Percentiles rank a stretch among this genome's conserved stretches.
Evolutionary conservation across 2,113 vertebrate species (phyloP).

Genomic region (Pyrgilauda ruficollis): DNA sequence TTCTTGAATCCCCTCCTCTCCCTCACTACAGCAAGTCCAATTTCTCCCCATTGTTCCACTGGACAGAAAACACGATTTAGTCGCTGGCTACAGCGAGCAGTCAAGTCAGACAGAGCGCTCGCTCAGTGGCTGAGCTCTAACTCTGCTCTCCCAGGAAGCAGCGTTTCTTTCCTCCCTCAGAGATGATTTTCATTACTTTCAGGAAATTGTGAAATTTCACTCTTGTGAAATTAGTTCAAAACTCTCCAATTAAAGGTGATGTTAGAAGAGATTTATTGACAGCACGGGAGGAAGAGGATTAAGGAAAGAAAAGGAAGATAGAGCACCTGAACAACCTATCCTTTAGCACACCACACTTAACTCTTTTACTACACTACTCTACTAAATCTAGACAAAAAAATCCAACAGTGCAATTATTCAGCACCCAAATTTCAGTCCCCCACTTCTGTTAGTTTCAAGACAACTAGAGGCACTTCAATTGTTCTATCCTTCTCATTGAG

Average conservation of each 20-base stretch:
- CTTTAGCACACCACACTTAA: not conserved
- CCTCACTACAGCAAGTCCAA: not conserved
- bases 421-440: not conserved
- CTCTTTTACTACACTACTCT: not conserved
- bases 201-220: not conserved
- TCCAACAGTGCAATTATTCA: not conserved
- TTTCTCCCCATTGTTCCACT: not conserved
- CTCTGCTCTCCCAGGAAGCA: not conserved
- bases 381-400: not conserved
- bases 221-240: not conserved
- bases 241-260: not conserved
- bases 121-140: not conserved
- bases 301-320: constrained; percentile 1
- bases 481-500: not conserved
- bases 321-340: not conserved
- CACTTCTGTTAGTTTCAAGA: not conserved
- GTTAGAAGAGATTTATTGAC: not conserved
- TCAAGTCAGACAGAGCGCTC: accelerated
- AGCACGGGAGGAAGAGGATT: not conserved
- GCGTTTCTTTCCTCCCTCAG: not conserved
- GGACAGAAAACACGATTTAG: not conserved
- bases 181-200: not conserved
- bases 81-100: not conserved
- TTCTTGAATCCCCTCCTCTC: not conserved
- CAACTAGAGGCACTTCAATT: not conserved